A percentile compares a stretch with the other conserved stretches of the same genome.
These are phyloP conservation scores for Ammodytes dubius DNA, from an alignment of 2,113 vertebrate species.

Conservation along the genomic window DNA sequence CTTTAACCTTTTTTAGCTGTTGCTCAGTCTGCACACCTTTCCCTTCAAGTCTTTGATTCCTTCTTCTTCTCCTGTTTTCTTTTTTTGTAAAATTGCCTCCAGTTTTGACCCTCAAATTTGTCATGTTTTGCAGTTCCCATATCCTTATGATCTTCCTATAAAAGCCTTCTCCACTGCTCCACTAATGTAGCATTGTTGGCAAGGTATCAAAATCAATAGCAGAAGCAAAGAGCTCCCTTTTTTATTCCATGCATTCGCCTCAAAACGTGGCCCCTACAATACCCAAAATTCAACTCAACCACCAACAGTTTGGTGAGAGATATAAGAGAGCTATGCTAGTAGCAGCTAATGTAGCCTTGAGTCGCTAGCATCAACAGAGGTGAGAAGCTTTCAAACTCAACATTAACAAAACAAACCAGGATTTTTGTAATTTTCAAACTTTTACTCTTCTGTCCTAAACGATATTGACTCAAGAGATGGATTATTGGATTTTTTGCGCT, in stretches of 20 bases:
- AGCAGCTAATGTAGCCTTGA: neutral
- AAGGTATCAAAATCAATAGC: neutral
- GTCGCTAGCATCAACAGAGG: neutral
- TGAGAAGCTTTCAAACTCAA: neutral
- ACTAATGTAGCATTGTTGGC: neutral
- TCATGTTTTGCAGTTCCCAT: neutral
- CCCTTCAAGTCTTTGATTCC: neutral
- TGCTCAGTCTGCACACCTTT: neutral
- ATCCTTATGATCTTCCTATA: constrained; percentile 3
- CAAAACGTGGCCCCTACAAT: neutral
- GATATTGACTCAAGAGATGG: neutral
- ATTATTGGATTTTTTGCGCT: neutral
- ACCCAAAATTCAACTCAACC: neutral
- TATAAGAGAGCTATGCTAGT: neutral
- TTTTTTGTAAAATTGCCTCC: neutral
- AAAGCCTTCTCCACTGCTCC: neutral
- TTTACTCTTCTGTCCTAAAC: neutral
- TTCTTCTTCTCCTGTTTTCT: neutral
- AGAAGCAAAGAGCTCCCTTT: neutral
- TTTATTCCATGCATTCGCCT: neutral
- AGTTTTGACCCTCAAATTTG: neutral
- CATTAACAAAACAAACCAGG: too few species aligned
- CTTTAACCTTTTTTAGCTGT: constrained; percentile 38
- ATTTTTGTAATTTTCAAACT: neutral
- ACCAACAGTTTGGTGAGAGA: neutral